Evolutionary conservation across 2,113 vertebrate genomes (phyloP).

Genomic region (Trinectes maculatus): DNA sequence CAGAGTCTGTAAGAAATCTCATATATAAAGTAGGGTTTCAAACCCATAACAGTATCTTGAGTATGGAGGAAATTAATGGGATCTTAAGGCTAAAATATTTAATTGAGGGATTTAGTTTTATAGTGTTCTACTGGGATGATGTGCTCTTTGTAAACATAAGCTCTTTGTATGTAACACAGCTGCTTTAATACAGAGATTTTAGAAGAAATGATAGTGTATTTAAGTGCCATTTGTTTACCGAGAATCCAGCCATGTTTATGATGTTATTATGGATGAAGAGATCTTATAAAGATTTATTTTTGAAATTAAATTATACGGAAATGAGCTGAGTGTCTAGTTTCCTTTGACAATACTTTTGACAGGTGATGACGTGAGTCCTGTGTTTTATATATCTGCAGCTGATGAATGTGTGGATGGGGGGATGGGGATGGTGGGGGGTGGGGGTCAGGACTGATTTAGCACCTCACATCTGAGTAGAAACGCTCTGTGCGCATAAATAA

Average conservation of each 20-base stretch:
- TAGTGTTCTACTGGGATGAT: slow-evolving; percentile 12
- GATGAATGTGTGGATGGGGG: not conserved
- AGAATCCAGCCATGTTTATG: slow-evolving; percentile 57
- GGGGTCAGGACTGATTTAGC: slow-evolving; percentile 37
- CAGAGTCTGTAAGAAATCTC: not conserved
- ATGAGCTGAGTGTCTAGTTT: slow-evolving; percentile 15
- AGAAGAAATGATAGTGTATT: slow-evolving; percentile 55
- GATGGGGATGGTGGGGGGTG: not conserved
- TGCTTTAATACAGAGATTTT: slow-evolving; percentile 48
- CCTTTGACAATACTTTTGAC: not conserved
- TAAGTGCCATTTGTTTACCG: slow-evolving; percentile 67
- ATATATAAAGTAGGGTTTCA: not conserved
- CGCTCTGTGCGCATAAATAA: slow-evolving; percentile 27
- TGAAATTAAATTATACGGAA: slow-evolving; percentile 77
- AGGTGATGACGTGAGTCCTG: not conserved
- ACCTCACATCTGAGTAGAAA: slow-evolving; percentile 31
- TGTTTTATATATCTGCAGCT: not conserved
- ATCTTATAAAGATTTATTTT: slow-evolving; percentile 79
- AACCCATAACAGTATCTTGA: not conserved
- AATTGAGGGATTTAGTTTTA: not conserved
- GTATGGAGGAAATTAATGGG: not conserved
- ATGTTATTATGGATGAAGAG: slow-evolving; percentile 58
- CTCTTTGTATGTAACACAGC: slow-evolving; percentile 16
- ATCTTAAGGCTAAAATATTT: not conserved
- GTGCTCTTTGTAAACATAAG: not conserved